Base-by-base conservation (phyloP, 2,888 invertebrate species). In the Eilema sororculum region DNA sequence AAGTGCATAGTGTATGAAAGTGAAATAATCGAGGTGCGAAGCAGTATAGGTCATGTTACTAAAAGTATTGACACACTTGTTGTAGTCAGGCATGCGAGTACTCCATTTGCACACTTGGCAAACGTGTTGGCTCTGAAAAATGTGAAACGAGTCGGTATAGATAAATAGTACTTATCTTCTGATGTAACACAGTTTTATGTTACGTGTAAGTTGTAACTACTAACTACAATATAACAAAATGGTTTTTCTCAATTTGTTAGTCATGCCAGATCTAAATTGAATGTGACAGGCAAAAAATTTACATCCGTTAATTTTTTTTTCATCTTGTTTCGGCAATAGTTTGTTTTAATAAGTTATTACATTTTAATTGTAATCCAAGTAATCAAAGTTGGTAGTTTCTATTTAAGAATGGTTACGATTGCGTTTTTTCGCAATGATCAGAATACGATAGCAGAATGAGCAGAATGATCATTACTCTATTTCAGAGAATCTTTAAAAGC, bases 91-190 rank as follows among this genome's bases (percentile, higher is more conserved):
- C 69, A 73, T 72, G 69, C 65, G 66, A 72, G 72, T 77, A 79
- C 78, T 81, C 81, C 74, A 81, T 80, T 86, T 86, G 83, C 85
- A 84, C 82, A 84, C 83, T 90, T 89, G 89, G 88, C 89, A 89
- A 81, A 81, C 81, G 79, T 71, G 69, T 77, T 84, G 83, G 81
- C 84, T 80, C 84, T 80, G 78, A 82, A 76, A 80, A 71, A 63
- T 58, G 58, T 12, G 58, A 58, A 52, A 52, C 52, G 20, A 46
- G 46, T 46, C 46, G 0, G 12, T 16, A 46, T 46, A 46, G 16
- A 46, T 46, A 46, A 20, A 1, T 20, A 20, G 46, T 52, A n/a
- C n/a, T n/a, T n/a, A 9, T 20, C n/a, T 52, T 20, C n/a, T 52
- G 52, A 52, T 52, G 52, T 52, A 52, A 52, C n/a, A n/a, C 6